Base-by-base conservation (phyloP, 2,888 invertebrate genomes). In the Phasia obesa region DNA sequence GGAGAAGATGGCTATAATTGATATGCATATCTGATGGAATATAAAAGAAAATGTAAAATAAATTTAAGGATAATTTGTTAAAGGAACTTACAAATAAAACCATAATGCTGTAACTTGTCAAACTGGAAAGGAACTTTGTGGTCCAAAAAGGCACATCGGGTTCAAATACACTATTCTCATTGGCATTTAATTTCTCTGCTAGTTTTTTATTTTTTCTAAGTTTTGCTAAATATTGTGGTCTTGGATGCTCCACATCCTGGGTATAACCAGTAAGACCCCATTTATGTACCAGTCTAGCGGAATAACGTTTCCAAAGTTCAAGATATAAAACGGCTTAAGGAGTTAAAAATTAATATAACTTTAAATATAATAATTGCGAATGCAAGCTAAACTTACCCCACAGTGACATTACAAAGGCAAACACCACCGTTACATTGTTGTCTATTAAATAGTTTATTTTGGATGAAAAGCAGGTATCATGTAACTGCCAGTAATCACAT, bases 271-370 rank as follows among this genome's bases (percentile, higher is more conserved):
- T 94, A 23, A 96, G 92, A 85, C 96, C 97, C 97, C 97, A 97
- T 83, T 95, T 93, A 90, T 96, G 96, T n/a, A 95, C 94, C 81
- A 97, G 93, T 86, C 94, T 94, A 2, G 95, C 94, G 64, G 95
- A 94, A 89, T 95, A 95, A 4, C 96, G 92, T 89, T 96, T 96
- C 97, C 97, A 97, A 82, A 96, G 92, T 90, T 97, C 97, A 87
- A 96, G 92, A 91, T 96, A 97, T 51, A 95, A 89, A 1, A 95
- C 93, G 84, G 95, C 92, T 92, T 81, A 15, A 83, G 59, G 0
- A 23, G 5, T 17, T 35, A 38, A 21, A 25, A 27, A 44, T 31
- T 19, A 25, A 13, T 2, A 5, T 1, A 11, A 23, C 11, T 47
- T 44, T 23, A 27, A 53, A 17, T 55, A 27, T 15, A 17, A 49